Evolutionary conservation across 2,113 vertebrate genomes (phyloP).

Genomic region (Arothron firmamentum): DNA sequence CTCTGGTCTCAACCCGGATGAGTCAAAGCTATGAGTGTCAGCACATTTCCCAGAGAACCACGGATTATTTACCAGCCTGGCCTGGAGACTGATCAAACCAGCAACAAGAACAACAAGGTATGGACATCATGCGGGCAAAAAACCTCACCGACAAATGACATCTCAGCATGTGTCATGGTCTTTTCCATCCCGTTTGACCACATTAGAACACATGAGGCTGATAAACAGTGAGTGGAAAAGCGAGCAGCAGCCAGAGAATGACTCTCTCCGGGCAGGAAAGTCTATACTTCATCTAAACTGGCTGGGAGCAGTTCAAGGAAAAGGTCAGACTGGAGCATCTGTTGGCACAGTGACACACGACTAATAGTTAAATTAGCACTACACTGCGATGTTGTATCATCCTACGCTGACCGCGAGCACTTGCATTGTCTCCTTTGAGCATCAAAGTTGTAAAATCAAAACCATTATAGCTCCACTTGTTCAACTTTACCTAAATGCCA

Average conservation of each 20-base stretch:
- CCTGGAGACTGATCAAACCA: background rate
- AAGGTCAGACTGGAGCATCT: slow-evolving; percentile 1
- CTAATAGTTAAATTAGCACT: background rate
- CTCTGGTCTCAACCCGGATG: too few species aligned
- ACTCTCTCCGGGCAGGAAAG: slow-evolving; percentile 14
- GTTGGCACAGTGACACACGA: background rate
- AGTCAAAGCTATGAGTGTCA: too few species aligned
- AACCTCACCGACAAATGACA: slow-evolving; percentile 22
- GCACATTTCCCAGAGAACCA: too few species aligned
- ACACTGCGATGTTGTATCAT: background rate
- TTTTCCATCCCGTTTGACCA: slow-evolving; percentile 29
- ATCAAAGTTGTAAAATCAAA: too few species aligned
- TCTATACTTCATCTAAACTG: slow-evolving; percentile 14
- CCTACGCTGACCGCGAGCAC: too few species aligned
- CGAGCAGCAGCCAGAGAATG: background rate
- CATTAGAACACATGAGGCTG: background rate
- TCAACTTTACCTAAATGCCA: too few species aligned
- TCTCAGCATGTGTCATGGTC: slow-evolving; percentile 26
- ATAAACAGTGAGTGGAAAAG: background rate
- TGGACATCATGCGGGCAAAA: background rate
- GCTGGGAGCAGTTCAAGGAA: background rate
- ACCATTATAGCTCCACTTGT: too few species aligned
- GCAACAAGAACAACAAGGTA: background rate
- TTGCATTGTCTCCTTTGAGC: too few species aligned
- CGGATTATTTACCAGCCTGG: too few species aligned